Base-by-base conservation (phyloP, 2,113 vertebrate species). In the Paratilapia polleni region DNA sequence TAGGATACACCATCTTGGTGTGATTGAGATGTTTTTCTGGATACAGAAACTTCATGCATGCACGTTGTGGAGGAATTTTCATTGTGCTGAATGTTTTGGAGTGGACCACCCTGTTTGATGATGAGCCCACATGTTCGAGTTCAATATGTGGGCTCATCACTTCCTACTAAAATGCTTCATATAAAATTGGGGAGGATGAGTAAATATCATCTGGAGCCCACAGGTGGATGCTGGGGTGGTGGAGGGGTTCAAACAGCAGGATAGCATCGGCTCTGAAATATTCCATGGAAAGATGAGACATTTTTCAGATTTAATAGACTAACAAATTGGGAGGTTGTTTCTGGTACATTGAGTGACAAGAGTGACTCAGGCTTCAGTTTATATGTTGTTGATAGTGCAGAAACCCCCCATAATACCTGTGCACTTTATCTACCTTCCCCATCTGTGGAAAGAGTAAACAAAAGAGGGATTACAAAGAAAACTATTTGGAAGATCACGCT, bases 391-490 rank as follows among this genome's bases (percentile, higher is more conserved):
- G 28, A 31, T 31, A 31, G 28, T 4, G 28, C 28, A 31, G 28
- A 31, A 31, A 31, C 28, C 4, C 28, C 28, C 28, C 4, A 4
- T 31, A 31, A 31, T 31, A 31, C 38, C 38, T 47, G 5, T 68
- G 41, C 14, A 47, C 26, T 47, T 47, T 47, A 47, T 68, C 22
- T 47, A 41, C 22, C 17, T 38, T 5, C 38, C 38, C 24, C 14
- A 47, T 22, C 2, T 47, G 38, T 47, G 64, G 38, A 66, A n/a
- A 68, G 22, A 26, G 22, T 26, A 68, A 22, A 68, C 41, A 47
- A 68, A 68, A 47, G 63, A 68, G 26, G 22, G 22, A 68, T 68
- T 17, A 68, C 41, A 68, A 22, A 11, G 38, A 26, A 68, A 68
- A 68, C 38, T 68, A 2, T 47, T 38, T 68, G 64, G 15, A 22